phyloP scores from a whole-genome alignment of 2,888 invertebrate species.

The Nymphalis polychloros region DNA sequence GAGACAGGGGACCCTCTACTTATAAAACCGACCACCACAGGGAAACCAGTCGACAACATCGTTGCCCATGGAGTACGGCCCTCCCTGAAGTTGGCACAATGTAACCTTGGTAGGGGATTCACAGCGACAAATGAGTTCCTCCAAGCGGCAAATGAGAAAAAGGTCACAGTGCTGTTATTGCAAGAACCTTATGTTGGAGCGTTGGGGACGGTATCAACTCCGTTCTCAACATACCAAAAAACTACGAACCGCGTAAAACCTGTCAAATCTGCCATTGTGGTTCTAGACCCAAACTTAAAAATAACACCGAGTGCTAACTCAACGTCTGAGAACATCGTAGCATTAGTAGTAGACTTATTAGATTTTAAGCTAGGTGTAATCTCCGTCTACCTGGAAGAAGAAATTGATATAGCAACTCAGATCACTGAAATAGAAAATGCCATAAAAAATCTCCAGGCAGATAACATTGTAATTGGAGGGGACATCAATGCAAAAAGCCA shows the following conservation, averaged over 20 bases:
- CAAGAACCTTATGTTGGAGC: neutral
- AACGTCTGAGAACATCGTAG: neutral
- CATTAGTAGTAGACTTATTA: neutral
- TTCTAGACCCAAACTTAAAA: neutral
- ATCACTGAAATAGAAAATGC: neutral
- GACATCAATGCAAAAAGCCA: neutral
- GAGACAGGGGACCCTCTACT: too few species aligned
- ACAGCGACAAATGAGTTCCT: neutral
- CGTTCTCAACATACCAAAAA: neutral
- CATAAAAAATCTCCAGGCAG: fast-evolving
- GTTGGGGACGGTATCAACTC: neutral
- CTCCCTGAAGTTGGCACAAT: neutral
- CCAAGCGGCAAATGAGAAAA: neutral
- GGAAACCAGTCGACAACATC: too few species aligned
- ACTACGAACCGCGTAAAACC: neutral
- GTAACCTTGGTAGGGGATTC: neutral
- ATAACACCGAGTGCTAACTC: neutral
- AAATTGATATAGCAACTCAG: neutral
- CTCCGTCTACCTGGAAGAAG: neutral
- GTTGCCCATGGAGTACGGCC: too few species aligned
- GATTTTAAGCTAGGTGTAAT: neutral
- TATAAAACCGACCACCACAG: too few species aligned
- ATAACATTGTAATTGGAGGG: neutral
- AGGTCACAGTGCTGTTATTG: neutral
- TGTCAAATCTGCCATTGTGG: neutral